Base-by-base conservation (phyloP, 2,888 invertebrate genomes). In the Pollenia angustigena region DNA sequence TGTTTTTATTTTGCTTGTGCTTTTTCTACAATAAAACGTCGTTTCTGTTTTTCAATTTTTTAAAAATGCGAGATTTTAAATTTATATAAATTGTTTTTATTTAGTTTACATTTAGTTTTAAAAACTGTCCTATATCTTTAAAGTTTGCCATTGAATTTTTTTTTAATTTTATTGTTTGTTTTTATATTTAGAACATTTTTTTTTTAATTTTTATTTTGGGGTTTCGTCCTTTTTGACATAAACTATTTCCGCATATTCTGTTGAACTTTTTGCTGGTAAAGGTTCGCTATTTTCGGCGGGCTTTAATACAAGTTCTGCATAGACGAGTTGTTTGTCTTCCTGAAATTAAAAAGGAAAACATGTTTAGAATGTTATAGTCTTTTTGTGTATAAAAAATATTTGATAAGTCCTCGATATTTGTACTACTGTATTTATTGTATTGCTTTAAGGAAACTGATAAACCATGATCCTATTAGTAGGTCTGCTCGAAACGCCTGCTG, bases 221-320 rank as follows among this genome's bases (percentile, higher is more conserved):
- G 69, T 69, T 18, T 84, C 87, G n/a, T 85, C 83, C 85, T 93
- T 93, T 85, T 93, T 91, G 83, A 93, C 93, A 88, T 97, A 97
- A 0, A 97, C 95, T 80, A 97, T 97, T 92, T 97, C 97, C 0
- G 97, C 97, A 92, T 97, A 97, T 90, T 96, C 96, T 4, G 96
- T 96, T 90, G 95, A 95, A 88, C 95, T 96, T 90, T 93, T 95
- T 52, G 92, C 90, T 92, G 68, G 93, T 92, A 71, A 91, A 91
- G 89, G 76, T 81, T 89, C 82, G 85, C 90, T 90, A 66, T 92
- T 90, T 90, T 91, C 90, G 23, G 94, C 93, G 7, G 94, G 94
- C 88, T 94, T 94, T 68, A 96, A 93, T 84, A 96, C 96, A 86
- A 96, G 93, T 92, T 96, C 96, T 1, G 96, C 96, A 93, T 96